A percentile compares a stretch with the other conserved stretches of the same genome.
Conservation (phyloP, 2,113 vertebrate species). For the Lipophrys pholis region DNA sequence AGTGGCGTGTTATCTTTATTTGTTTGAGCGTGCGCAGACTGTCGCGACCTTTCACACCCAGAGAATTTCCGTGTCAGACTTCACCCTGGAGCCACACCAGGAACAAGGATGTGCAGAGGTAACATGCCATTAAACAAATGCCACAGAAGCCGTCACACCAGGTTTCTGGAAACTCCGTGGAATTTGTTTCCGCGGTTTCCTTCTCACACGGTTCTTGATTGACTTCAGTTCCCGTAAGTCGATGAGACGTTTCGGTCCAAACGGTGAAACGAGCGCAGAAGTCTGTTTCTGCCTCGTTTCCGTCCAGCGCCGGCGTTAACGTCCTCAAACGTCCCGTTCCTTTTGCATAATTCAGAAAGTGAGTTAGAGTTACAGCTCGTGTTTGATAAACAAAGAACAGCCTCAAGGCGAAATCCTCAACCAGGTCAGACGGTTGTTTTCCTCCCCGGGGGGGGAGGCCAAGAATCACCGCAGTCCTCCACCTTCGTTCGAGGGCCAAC, state of each 20-base stretch:
- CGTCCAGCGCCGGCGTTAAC: too few species aligned
- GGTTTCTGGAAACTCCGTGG: neutral
- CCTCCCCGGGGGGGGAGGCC: conserved; percentile 9
- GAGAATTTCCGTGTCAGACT: conserved; percentile 16
- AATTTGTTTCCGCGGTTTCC: neutral
- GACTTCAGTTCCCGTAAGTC: too few species aligned
- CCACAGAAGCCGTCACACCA: accelerated
- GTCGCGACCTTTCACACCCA: conserved; percentile 5
- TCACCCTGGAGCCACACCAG: conserved; percentile 14
- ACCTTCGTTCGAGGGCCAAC: neutral
- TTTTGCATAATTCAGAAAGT: too few species aligned
- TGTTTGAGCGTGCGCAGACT: neutral
- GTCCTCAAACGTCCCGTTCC: too few species aligned
- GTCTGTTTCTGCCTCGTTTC: too few species aligned
- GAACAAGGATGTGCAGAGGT: conserved; percentile 54
- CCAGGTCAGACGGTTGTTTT: conserved; percentile 23
- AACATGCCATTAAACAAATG: conserved; percentile 7
- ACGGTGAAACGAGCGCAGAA: too few species aligned
- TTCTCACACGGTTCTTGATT: neutral
- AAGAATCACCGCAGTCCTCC: conserved; percentile 33
- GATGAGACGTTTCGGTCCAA: too few species aligned
- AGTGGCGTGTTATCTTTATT: too few species aligned
- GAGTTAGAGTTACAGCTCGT: neutral
- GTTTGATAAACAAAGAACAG: conserved; percentile 33
- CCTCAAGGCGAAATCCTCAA: neutral